A percentile compares a stretch with the other conserved stretches of the same genome.
phyloP scores from a whole-genome alignment of 2,888 invertebrate genomes.

The Euplexia lucipara region DNA sequence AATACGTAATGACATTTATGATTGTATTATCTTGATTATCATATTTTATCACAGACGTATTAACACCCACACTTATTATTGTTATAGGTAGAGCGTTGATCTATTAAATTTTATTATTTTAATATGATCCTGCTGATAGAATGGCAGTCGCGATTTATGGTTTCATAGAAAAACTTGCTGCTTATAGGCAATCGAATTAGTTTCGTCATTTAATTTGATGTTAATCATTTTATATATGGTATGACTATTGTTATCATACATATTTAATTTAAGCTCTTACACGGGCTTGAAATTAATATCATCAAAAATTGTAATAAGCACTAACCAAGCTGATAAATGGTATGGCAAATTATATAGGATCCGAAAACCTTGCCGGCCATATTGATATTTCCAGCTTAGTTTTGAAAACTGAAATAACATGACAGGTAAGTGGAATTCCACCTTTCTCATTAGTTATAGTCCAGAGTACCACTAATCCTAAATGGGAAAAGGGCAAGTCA shows the following conservation, averaged over 20 bases:
- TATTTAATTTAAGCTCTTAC: background rate
- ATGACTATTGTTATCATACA: background rate
- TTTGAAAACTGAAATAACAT: background rate
- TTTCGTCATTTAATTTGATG: background rate
- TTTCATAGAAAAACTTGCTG: constrained; percentile 29
- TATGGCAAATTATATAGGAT: background rate
- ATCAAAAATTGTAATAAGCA: background rate
- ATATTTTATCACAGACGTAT: constrained; percentile 49
- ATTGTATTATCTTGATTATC: constrained; percentile 53
- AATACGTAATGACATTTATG: constrained; percentile 48
- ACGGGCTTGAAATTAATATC: background rate
- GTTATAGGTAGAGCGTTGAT: constrained; percentile 26
- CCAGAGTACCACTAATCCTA: constrained; percentile 26
- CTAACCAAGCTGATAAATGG: background rate
- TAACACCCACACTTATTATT: constrained; percentile 45
- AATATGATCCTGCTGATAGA: constrained; percentile 45
- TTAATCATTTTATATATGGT: background rate
- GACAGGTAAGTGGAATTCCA: background rate
- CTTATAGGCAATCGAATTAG: constrained; percentile 4
- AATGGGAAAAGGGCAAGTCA: constrained; percentile 37
- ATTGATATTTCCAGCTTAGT: too few species aligned
- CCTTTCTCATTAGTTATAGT: background rate
- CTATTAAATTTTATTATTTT: constrained; percentile 54
- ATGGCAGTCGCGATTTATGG: constrained; percentile 36
- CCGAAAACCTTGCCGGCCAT: too few species aligned